Base-by-base conservation (phyloP, 2,113 vertebrate genomes). In the Bubalus kerabau region DNA sequence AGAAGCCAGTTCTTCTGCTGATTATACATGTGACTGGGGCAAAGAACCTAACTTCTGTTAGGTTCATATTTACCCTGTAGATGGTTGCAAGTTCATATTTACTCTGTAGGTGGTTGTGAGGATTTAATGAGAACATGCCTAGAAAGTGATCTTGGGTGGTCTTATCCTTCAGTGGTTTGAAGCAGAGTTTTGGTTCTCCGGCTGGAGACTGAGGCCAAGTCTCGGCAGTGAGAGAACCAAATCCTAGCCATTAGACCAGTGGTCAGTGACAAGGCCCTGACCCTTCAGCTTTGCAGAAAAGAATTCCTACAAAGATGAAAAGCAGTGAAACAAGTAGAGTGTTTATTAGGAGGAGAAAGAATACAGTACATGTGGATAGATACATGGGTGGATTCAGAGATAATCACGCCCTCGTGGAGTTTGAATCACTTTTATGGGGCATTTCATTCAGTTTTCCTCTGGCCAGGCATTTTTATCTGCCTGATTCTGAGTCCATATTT, bases 11-110 rank as follows among this genome's bases (percentile, higher is more conserved):
- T 1, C 8, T 5, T 1, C 8, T n/a, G 16, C n/a, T 50, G 11
- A 92, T 7, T 76, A 1, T 36, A 9, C 9, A 2, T 56, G 56
- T 56, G 67, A 54, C 21, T 76, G 14, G 26, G 15, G n/a, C 24
- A 90, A 57, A 50, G 62, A 62, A 67, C 7, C 54, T 52, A 60
- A 62, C 8, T 43, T 59, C 40, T 71, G 4, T 64, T n/a, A 7
- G 26, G 7, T 81, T 76, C n/a, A 36, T 60, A 76, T 97, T 88
- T 14, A 86, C 48, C 21, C 15, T 62, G 92, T 91, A 52, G 46
- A 17, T 57, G 14, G 21, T 28, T 87, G 2, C n/a, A 59, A 80
- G 6, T 62, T 36, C 24, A 28, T 67, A n/a, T 54, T n/a, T 52
- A 11, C 15, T 9, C 6, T 76, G 6, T 74, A 74, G 26, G 54